Evolutionary conservation across 2,888 invertebrate genomes (phyloP).

Genomic region (Agapetus fuscipes): DNA sequence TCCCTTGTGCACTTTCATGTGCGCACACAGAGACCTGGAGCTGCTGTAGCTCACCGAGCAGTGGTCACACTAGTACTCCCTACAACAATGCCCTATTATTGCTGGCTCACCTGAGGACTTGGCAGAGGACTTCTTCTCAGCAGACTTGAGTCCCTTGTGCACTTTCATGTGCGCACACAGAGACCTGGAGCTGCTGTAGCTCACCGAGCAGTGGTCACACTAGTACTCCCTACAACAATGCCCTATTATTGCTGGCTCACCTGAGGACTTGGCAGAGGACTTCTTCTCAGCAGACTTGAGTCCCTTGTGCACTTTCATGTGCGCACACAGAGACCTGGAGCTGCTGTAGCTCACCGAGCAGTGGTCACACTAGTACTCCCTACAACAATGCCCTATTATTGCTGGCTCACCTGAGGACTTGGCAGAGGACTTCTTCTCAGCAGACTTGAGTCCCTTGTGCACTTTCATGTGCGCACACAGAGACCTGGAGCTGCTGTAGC

Average conservation of each 20-base stretch:
- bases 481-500: conserved; percentile 45
- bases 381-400: no score
- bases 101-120: no score
- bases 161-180: conserved; percentile 52
- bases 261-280: background rate
- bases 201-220: conserved; percentile 39
- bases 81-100: no score
- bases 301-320: conserved; percentile 49
- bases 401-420: no score
- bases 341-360: conserved; percentile 43
- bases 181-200: conserved; percentile 45
- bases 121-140: background rate
- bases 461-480: conserved; percentile 52
- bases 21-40: conserved; percentile 48
- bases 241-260: no score
- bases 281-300: conserved; percentile 6
- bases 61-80: conserved; percentile 33
- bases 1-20: conserved; percentile 49
- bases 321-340: conserved; percentile 48
- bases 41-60: conserved; percentile 43
- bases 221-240: conserved; percentile 30
- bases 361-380: conserved; percentile 33
- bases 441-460: conserved; percentile 32
- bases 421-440: no score
- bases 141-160: conserved; percentile 32